Evolutionary conservation across 2,797 vertebrate species (phyloP).

Genomic region (Anniella stebbinsi): DNA sequence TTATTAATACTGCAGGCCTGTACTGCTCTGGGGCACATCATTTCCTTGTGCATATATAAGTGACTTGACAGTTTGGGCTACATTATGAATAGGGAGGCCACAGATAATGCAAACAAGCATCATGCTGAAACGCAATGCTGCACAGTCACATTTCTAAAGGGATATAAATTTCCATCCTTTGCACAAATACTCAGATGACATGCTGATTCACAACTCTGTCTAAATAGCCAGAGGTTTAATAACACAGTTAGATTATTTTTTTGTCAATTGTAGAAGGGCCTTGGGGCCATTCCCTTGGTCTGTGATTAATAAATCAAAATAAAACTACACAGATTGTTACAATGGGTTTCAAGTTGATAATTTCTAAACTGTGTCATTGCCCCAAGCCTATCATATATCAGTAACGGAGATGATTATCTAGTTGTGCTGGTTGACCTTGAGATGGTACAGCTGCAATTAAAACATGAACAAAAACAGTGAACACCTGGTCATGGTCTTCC

Average conservation of each 20-base stretch:
- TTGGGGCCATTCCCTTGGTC: slow-evolving; percentile 26
- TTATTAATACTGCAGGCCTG: background rate
- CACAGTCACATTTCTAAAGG: slow-evolving; percentile 2
- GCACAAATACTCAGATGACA: background rate
- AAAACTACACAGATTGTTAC: slow-evolving; percentile 6
- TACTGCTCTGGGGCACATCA: background rate
- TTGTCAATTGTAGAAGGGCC: slow-evolving; percentile 5
- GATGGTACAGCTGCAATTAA: background rate
- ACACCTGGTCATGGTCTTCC: no score
- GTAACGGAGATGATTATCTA: slow-evolving; percentile 6
- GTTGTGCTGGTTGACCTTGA: background rate
- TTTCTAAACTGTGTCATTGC: slow-evolving; percentile 29
- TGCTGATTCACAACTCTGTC: slow-evolving; percentile 42
- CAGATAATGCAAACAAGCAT: slow-evolving; percentile 18
- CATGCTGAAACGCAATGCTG: background rate
- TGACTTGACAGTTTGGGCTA: slow-evolving; percentile 5
- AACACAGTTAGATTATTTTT: slow-evolving; percentile 38
- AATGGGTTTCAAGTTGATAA: slow-evolving; percentile 24
- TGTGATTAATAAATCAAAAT: background rate
- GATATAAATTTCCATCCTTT: slow-evolving; percentile 48
- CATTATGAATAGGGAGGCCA: slow-evolving; percentile 4
- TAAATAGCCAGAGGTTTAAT: slow-evolving; percentile 43
- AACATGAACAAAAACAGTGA: background rate
- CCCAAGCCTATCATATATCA: background rate
- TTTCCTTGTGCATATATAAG: slow-evolving; percentile 1